Base-by-base conservation (phyloP, 2,888 invertebrate genomes). In the Trissolcus japonicus region DNA sequence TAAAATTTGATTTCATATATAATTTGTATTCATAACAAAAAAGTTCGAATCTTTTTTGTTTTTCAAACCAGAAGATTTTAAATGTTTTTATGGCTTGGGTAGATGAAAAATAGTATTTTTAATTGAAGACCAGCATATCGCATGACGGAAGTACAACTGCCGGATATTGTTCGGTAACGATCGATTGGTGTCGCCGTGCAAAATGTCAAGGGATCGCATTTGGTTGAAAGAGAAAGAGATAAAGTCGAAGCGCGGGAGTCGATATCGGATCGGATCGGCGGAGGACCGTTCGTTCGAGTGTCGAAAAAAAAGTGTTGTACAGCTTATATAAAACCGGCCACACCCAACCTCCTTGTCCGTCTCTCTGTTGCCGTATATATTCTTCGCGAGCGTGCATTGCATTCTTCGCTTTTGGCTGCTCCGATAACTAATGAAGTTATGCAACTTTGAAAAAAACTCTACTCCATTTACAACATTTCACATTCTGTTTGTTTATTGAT, bases 251-350 rank as follows among this genome's bases (percentile, higher is more conserved):
- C 84, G 84, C 86, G 84, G 85, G 86, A 86, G 86, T 85, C 74
- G 81, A 59, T 66, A 74, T 78, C 74, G 54, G 69, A 56, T 57
- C 74, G 55, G 66, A 59, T 55, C 77, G 57, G 71, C 53, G 59
- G 69, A 77, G 76, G 75, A 77, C 67, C 76, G 72, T 56, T 67
- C 76, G 78, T 55, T 41, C 59, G 80, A 81, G 84, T 86, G 86
- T 86, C 85, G 86, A 87, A 88, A 87, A 86, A 88, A 87, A 35
- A 35, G 35, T 79, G 74, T 79, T 83, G 80, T 80, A 71, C 82
- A 83, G 77, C 87, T 88, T 88, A 88, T 86, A 87, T 88, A 88
- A 88, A 88, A 79, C 35, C 84, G 83, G 84, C 88, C 88, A 88
- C 88, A 86, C 88, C 88, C 86, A 87, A 83, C 73, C 78, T 79